phyloP scores from a whole-genome alignment of 2,797 vertebrate species.

The Characodon lateralis region DNA sequence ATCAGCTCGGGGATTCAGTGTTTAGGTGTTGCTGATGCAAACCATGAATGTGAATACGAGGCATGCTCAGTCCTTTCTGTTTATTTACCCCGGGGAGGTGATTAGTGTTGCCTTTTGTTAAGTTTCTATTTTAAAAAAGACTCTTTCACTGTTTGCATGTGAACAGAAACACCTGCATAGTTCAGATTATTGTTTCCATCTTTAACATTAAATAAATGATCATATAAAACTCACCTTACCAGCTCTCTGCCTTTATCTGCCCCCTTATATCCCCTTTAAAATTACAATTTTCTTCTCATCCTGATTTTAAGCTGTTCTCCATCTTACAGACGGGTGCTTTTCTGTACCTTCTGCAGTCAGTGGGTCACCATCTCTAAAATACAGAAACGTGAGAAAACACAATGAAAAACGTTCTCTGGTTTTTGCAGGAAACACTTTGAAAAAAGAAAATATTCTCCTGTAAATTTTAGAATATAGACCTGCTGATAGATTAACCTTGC shows the following conservation, averaged over 20 bases:
- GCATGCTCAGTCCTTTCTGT: constrained; percentile 6
- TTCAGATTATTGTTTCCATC: constrained; percentile 12
- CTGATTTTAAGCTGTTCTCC: not conserved
- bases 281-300: not conserved
- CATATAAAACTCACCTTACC: not conserved
- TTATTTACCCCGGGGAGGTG: constrained; percentile 44
- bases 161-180: constrained; percentile 19
- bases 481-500: too few species aligned
- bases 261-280: not conserved
- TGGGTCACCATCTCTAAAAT: not conserved
- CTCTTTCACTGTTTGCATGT: constrained; percentile 2
- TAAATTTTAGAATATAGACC: not conserved
- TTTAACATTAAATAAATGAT: constrained; percentile 20
- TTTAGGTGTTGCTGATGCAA: constrained; percentile 4
- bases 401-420: not conserved
- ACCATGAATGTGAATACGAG: not conserved
- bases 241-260: not conserved
- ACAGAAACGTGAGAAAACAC: not conserved
- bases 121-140: constrained; percentile 43
- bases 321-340: not conserved
- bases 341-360: not conserved
- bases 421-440: not conserved
- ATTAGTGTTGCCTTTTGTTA: constrained; percentile 59
- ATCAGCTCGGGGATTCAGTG: constrained; percentile 29
- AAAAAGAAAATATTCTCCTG: not conserved